Evolutionary conservation across 2,888 invertebrate species (phyloP), one percentile per base, ranked within the genome.

Genomic region (Syrphus vitripennis): DNA sequence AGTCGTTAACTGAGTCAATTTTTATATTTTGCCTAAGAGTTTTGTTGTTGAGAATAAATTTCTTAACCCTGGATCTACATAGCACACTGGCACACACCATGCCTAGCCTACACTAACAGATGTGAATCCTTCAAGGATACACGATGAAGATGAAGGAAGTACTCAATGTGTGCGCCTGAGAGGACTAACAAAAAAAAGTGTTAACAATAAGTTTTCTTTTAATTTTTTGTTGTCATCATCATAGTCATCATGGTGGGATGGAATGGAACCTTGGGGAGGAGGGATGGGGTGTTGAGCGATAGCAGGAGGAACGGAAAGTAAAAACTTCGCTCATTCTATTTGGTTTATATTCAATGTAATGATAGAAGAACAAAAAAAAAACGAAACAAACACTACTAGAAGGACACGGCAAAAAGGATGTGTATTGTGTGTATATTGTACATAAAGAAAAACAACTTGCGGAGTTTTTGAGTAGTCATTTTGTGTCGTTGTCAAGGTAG

Each of bases 131-230:
- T 81, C 84, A 84, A 84, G 76, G 76, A 69, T 69, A 72, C 53
- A 69, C 71, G 29, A 50, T 31, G 50, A 57, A 69, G 69, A 42
- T 48, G 57, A 67, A 72, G 71, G 72, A 72, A 83, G 48, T 79
- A 53, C 65, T 67, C 67, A 67, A 34, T 61, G 42, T 59, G 29
- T 19, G 37, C 40, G n/a, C n/a, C 34, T 24, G 26, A 72, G 50
- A 63, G 48, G 42, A 40, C 31, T 16, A 71, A 75, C 55, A 83
- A 80, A 67, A 80, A 67, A 84, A 81, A 84, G 81, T 81, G 84
- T 84, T 84, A 81, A 81, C 81, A 84, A 84, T 84, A 81, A 84
- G 81, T 81, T 84, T 76, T 76, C 67, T 72, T 81, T 84, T 84
- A 84, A 81, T 84, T 84, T 84, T 69, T 80, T 67, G 50, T 84